Base-by-base conservation (phyloP, 2,113 vertebrate species). In the Rallus limicola region DNA sequence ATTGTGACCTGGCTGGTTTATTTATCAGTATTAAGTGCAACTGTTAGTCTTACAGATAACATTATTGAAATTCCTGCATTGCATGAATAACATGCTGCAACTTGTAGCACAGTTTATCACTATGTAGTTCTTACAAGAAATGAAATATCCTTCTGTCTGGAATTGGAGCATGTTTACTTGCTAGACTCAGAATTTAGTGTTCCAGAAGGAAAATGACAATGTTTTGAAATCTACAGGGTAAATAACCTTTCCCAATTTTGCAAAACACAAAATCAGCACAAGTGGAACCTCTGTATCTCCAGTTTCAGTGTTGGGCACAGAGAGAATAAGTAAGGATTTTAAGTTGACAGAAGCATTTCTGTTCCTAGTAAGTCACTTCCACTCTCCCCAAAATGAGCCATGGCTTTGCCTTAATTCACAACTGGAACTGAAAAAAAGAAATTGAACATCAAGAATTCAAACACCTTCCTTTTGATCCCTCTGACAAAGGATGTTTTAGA, bases 1-100 rank as follows among this genome's bases (percentile, higher is more conserved):
- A 48, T 58, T 82, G 81, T 81, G 86, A 84, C 65, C 82, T 40
- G 48, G 46, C 83, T 82, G 77, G 69, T 87, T 92, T 95, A 56
- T 71, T 84, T 95, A 89, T 82, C 95, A 79, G 62, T 42, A 95
- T 79, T 81, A 95, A 95, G 84, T 55, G 74, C 91, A 95, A 93
- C 78, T 87, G 31, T 62, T n/a, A 79, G 36, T 87, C 70, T 86
- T 0, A 0, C 67, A 95, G 91, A 92, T 85, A 94, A 93, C 82
- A 55, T 95, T 94, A 82, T 11, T 94, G 91, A 82, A 91, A 97
- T 97, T 96, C 95, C 93, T 80, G 67, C 31, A 59, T 59, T 16
- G 25, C 44, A 46, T 33, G 74, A 91, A 38, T 70, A 69, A 76
- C 87, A 10, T 80, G 96, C 84, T 90, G 63, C 53, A 88, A 94